Percentiles rank a stretch among this genome's conserved stretches.
These are phyloP conservation scores for Heterodera schachtii DNA, from an alignment of 1,140 invertebrate species.

Conservation along the genomic window DNA sequence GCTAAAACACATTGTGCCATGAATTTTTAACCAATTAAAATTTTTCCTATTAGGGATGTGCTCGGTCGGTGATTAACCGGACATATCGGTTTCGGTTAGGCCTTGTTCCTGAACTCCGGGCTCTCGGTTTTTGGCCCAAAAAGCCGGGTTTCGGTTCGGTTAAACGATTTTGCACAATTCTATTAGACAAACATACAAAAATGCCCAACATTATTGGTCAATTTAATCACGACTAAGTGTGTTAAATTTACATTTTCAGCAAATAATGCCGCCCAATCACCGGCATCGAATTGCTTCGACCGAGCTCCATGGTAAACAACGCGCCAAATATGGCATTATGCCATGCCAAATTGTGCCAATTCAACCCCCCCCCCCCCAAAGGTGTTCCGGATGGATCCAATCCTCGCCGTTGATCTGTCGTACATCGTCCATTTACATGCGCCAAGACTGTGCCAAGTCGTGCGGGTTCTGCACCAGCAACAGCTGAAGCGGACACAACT, in stretches of 20 bases:
- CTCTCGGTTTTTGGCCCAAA: no score
- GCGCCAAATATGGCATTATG: no score
- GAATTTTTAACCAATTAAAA: no score
- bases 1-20: no score
- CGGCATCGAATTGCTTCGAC: slow-evolving; percentile 43
- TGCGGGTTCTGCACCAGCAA: slow-evolving; percentile 53
- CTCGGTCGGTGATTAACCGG: no score
- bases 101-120: no score
- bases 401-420: slow-evolving; percentile 48
- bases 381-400: slow-evolving; percentile 45
- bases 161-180: no score
- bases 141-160: no score
- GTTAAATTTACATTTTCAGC: not conserved
- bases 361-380: not conserved
- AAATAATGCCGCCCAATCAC: slow-evolving; percentile 12
- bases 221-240: not conserved
- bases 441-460: slow-evolving; percentile 49
- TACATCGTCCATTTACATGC: slow-evolving; percentile 59
- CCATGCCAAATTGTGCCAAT: not conserved
- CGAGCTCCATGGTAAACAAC: slow-evolving; percentile 50
- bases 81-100: no score
- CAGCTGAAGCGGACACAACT: not conserved
- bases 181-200: no score
- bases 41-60: no score
- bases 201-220: not conserved